Percentiles rank a stretch among this genome's conserved stretches.
Evolutionary conservation across 2,888 invertebrate genomes (phyloP).

Genomic region (Sylvicola fuscatus): DNA sequence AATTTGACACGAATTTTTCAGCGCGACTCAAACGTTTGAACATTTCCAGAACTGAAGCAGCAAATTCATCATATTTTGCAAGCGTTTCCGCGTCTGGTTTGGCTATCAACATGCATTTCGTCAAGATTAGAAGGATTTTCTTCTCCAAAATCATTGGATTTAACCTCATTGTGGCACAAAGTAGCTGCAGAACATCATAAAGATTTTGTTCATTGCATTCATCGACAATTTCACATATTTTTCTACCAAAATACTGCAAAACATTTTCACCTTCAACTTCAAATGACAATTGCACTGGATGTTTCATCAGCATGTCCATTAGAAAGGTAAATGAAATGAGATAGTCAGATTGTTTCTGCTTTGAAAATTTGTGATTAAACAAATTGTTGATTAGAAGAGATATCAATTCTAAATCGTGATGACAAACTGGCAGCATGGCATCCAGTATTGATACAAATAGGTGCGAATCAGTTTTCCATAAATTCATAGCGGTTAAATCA

Average conservation of each 20-base stretch:
- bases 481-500: too few species aligned
- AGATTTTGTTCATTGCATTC: slow-evolving; percentile 9
- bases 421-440: too few species aligned
- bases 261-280: slow-evolving; percentile 1
- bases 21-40: slow-evolving; percentile 18
- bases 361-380: neutral
- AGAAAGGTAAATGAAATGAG: neutral
- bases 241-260: slow-evolving; percentile 8
- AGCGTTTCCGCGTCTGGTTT: slow-evolving; percentile 12
- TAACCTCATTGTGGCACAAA: slow-evolving; percentile 16
- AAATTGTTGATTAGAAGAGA: too few species aligned
- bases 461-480: too few species aligned
- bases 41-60: slow-evolving; percentile 18
- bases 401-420: too few species aligned
- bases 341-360: neutral
- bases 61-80: slow-evolving; percentile 15
- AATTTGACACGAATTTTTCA: slow-evolving; percentile 18
- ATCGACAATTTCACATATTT: slow-evolving; percentile 9
- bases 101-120: slow-evolving; percentile 14
- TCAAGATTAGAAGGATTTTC: slow-evolving; percentile 14
- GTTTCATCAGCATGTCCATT: slow-evolving; percentile 16
- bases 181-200: slow-evolving; percentile 14
- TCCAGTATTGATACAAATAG: neutral
- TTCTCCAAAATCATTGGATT: slow-evolving; percentile 21
- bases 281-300: slow-evolving; percentile 15